Evolutionary conservation across 2,888 invertebrate genomes (phyloP).

Genomic region (Tetramorium bicarinatum): DNA sequence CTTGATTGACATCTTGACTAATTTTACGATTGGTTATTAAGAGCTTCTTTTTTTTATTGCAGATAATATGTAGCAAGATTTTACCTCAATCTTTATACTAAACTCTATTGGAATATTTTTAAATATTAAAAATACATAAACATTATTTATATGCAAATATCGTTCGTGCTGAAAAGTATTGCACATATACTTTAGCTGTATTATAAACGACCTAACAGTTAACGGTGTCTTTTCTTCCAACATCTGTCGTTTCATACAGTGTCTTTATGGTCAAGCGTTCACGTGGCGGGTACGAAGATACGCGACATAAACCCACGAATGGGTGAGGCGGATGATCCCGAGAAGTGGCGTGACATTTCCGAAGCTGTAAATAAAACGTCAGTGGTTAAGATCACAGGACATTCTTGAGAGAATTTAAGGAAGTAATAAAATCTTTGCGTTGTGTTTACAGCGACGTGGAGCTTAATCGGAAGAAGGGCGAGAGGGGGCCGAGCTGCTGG

Average conservation of each 20-base stretch:
- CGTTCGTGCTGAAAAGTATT: neutral
- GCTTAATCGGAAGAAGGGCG: conserved; percentile 76
- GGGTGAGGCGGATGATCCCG: conserved; percentile 87
- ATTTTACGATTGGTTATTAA: neutral
- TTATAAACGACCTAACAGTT: conserved; percentile 5
- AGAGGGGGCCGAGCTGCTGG: conserved; percentile 85
- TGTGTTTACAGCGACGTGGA: conserved; percentile 69
- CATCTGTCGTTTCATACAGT: conserved; percentile 82
- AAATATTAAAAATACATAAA: neutral
- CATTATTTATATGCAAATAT: neutral
- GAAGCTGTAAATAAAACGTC: conserved; percentile 79
- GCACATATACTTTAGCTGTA: neutral
- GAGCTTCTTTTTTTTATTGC: neutral
- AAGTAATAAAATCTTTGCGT: conserved; percentile 30
- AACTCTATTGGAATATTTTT: neutral
- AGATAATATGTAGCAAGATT: neutral
- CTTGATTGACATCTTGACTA: neutral
- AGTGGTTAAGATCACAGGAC: conserved; percentile 36
- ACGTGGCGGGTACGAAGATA: conserved; percentile 89
- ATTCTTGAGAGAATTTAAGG: conserved; percentile 32
- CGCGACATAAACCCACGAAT: conserved; percentile 88
- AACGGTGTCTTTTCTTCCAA: conserved; percentile 21
- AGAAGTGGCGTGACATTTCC: conserved; percentile 86
- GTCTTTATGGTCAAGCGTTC: conserved; percentile 90
- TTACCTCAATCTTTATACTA: neutral